Evolutionary conservation across 2,888 invertebrate genomes (phyloP), one percentile per base, ranked within the genome.

Genomic region (Muschampia plurimacula): DNA sequence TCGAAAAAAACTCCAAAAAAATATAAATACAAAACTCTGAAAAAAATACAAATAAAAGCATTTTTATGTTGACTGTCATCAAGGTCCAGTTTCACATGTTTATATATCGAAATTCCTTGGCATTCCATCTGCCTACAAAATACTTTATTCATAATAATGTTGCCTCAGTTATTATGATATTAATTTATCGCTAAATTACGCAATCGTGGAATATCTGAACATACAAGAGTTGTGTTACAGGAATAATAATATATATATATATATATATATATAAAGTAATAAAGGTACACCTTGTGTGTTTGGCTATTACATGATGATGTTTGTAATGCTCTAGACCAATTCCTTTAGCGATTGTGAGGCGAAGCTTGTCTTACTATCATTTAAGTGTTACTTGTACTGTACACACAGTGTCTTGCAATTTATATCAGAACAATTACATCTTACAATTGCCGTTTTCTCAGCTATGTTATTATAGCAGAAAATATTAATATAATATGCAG

Each of bases 1-100:
- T 75, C 77, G 63, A 74, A 75, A 74, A 76, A 73, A 75, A 57
- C 67, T 9, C 9, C 28, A 57, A 57, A 67, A 76, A 65, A 77
- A 73, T 76, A 81, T 82, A 86, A 87, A 85, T 74, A 79, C 83
- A 90, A 88, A 88, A 86, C 85, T 77, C 75, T 73, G 74, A 78
- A 79, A 82, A 82, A 77, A 79, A 74, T 82, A 73, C 74, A 41
- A 75, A 78, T 77, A 75, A 76, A 77, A 76, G 67, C 72, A 76
- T 75, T 76, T 76, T 77, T 79, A 78, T 75, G 76, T 78, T 79
- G 79, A 78, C 77, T 76, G 39, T 41, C 71, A 66, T 41, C 71
- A 66, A 52, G 39, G 59, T 74, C 74, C 60, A 76, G 39, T 76
- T 75, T 74, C 69, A 76, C 77, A 78, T 79, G 77, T 73, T 75